Evolutionary conservation across 2,888 invertebrate genomes (phyloP).

Genomic region (Conistra vaccinii): DNA sequence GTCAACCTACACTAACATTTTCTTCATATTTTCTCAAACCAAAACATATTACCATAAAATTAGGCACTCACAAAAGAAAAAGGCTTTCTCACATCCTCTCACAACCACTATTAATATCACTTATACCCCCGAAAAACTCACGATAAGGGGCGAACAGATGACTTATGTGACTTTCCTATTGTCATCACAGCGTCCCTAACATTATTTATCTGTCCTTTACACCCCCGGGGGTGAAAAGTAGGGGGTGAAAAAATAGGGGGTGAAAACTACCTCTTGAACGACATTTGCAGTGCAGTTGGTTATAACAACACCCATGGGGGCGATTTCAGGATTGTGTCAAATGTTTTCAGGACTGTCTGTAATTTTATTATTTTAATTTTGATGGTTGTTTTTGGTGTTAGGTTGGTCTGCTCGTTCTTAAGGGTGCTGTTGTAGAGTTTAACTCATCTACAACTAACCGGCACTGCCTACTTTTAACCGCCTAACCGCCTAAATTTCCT

Average conservation of each 20-base stretch:
- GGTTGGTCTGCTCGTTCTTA: background rate
- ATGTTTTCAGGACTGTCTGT: constrained; percentile 26
- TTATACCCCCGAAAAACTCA: constrained; percentile 44
- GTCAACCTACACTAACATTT: background rate
- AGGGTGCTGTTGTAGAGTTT: constrained; percentile 1
- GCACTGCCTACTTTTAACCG: too few relatives aligned
- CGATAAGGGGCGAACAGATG: constrained; percentile 56
- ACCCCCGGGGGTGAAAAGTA: constrained; percentile 44
- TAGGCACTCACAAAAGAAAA: constrained; percentile 42
- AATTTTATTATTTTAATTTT: constrained; percentile 46
- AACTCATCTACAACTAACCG: background rate
- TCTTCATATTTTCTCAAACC: constrained; percentile 9
- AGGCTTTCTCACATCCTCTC: constrained; percentile 8
- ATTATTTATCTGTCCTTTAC: constrained; percentile 62
- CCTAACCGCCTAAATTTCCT: too few relatives aligned
- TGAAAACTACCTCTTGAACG: constrained; percentile 43
- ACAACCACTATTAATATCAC: constrained; percentile 55
- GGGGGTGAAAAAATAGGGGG: constrained; percentile 48
- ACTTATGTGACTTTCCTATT: constrained; percentile 57
- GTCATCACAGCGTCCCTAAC: constrained; percentile 52
- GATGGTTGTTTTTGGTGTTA: background rate
- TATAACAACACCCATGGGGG: constrained; percentile 39
- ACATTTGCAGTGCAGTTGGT: constrained; percentile 54
- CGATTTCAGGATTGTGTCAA: constrained; percentile 29
- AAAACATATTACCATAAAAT: constrained; percentile 49